A percentile compares a stretch with the other conserved stretches of the same genome.
phyloP scores from a whole-genome alignment of 2,797 vertebrate genomes.

The Myripristis jacobus region DNA sequence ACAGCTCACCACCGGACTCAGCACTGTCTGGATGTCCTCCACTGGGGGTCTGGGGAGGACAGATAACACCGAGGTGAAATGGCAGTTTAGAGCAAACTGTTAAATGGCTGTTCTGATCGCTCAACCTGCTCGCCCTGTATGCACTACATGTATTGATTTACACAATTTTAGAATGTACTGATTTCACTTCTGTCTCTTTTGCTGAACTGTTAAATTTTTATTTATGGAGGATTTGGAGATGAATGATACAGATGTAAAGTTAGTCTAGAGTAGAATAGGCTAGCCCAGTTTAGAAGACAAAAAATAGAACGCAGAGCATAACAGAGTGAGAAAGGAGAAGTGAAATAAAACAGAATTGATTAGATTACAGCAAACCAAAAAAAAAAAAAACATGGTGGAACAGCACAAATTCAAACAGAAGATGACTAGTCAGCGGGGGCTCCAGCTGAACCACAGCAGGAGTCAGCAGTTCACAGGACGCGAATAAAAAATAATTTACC shows the following conservation, averaged over 20 bases:
- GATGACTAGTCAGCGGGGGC: conserved; percentile 53
- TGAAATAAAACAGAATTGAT: neutral
- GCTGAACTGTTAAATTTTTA: conserved; percentile 18
- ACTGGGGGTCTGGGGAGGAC: conserved; percentile 85
- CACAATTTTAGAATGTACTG: conserved; percentile 28
- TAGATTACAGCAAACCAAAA: too few species aligned
- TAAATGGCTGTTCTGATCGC: conserved; percentile 11
- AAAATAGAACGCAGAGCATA: too few species aligned
- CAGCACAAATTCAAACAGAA: conserved; percentile 50
- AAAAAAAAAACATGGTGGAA: too few species aligned
- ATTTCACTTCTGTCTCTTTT: conserved; percentile 18
- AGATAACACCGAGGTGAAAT: conserved; percentile 51
- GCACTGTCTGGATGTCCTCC: conserved; percentile 91
- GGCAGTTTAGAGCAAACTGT: conserved; percentile 12
- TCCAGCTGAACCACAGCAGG: conserved; percentile 46
- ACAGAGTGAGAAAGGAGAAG: too few species aligned
- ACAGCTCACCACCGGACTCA: conserved; percentile 95
- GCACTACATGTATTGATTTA: conserved; percentile 15
- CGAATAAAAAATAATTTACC: conserved; percentile 48
- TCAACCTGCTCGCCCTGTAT: neutral
- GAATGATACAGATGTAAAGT: conserved; percentile 5
- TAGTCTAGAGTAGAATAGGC: too few species aligned
- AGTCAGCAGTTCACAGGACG: conserved; percentile 47
- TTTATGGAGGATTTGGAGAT: conserved; percentile 9
- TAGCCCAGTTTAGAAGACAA: too few species aligned